Conservation (phyloP, 2,888 invertebrate genomes). For the Lepidochitona cinerea region DNA sequence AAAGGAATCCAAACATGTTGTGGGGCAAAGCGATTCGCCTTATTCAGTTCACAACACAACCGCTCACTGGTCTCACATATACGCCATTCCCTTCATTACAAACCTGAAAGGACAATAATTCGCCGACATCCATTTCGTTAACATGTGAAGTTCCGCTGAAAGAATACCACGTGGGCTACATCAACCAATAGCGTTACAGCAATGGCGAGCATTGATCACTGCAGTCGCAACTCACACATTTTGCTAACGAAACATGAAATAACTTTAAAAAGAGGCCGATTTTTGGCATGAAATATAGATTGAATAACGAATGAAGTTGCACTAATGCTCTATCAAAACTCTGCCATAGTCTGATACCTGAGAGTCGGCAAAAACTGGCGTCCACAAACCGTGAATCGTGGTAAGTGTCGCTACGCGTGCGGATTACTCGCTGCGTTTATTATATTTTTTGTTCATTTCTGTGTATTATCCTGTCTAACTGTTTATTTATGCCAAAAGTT, state of each 20-base stretch:
- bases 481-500: too few relatives aligned
- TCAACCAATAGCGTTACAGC: constrained; percentile 47
- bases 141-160: constrained; percentile 1
- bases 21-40: too few relatives aligned
- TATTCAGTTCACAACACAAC: too few relatives aligned
- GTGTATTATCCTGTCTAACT: too few relatives aligned
- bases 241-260: neutral
- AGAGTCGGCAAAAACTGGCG: neutral
- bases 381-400: neutral
- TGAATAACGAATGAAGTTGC: neutral
- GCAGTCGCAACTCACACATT: neutral
- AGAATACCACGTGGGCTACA: constrained; percentile 21
- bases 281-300: neutral
- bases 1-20: too few relatives aligned
- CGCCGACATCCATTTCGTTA: constrained; percentile 63
- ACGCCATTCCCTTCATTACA: too few relatives aligned
- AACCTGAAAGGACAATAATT: constrained; percentile 65
- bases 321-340: neutral
- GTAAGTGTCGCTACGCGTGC: too few relatives aligned
- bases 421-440: too few relatives aligned
- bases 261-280: neutral
- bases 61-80: too few relatives aligned
- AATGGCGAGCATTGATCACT: constrained; percentile 55
- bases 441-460: too few relatives aligned
- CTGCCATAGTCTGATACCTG: neutral